phyloP scores from a whole-genome alignment of 2,888 invertebrate genomes.

The Leptogaster cylindrica region DNA sequence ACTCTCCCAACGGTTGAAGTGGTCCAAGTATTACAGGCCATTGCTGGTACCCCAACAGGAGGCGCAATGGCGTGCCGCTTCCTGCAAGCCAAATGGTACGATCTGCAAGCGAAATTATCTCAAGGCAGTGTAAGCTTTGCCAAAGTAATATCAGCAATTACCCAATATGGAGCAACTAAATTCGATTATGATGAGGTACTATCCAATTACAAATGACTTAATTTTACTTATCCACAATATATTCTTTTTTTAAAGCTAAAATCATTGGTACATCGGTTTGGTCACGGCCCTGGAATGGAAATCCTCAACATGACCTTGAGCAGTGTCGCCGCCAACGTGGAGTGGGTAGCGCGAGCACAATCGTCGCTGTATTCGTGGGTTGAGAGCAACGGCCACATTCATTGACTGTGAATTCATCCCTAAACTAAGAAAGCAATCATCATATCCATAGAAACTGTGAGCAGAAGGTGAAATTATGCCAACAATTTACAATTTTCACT shows the following conservation, averaged over 20 bases:
- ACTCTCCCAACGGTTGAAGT: conserved; percentile 61
- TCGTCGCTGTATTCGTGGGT: conserved; percentile 61
- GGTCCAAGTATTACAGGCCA: conserved; percentile 62
- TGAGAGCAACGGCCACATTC: conserved; percentile 58
- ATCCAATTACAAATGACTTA: not conserved
- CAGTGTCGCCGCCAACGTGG: conserved; percentile 62
- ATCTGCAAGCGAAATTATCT: conserved; percentile 59
- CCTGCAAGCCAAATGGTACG: conserved; percentile 62
- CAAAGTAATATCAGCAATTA: conserved; percentile 62
- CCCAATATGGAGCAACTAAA: conserved; percentile 62
- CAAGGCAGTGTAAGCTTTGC: conserved; percentile 61
- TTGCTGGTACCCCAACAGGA: conserved; percentile 62
- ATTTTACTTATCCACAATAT: not conserved
- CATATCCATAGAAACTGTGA: conserved; percentile 32
- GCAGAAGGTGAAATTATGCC: not conserved
- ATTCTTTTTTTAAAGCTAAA: conserved; percentile 54
- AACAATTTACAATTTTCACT: not conserved
- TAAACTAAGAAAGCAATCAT: conserved; percentile 31
- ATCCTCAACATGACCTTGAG: conserved; percentile 61
- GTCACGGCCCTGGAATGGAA: conserved; percentile 61
- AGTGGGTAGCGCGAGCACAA: conserved; percentile 61
- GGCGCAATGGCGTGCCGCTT: conserved; percentile 63
- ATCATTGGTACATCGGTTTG: conserved; percentile 61
- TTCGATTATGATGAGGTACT: conserved; percentile 62
- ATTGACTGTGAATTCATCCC: conserved; percentile 51